Conservation (phyloP, 2,113 vertebrate genomes). For the Seriola rivoliana region DNA sequence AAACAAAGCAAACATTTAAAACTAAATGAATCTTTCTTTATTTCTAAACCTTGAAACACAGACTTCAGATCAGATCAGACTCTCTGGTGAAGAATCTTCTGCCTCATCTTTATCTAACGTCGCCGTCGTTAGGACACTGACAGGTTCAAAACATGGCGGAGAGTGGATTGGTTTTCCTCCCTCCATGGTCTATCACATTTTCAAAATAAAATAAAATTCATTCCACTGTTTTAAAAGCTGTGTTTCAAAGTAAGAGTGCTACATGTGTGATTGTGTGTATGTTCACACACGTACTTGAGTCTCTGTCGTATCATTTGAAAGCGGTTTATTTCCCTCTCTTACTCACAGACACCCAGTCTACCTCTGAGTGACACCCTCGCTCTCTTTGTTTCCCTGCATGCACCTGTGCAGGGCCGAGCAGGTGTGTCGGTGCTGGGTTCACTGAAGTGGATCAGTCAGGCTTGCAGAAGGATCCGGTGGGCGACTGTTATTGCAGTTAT, state of each 20-base stretch:
- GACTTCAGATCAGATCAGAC: no score
- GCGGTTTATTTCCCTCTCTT: not conserved
- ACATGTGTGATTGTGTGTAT: not conserved
- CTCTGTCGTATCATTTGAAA: not conserved
- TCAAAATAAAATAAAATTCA: no score
- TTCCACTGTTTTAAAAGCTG: no score
- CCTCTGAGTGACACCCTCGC: not conserved
- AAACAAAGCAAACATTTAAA: no score
- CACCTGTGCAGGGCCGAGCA: slow-evolving; percentile 71
- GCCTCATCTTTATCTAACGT: no score
- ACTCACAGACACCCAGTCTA: not conserved
- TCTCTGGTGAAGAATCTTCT: no score
- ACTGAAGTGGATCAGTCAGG: slow-evolving; percentile 66
- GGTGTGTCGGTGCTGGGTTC: slow-evolving; percentile 52
- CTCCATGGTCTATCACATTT: no score
- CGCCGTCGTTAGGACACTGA: no score
- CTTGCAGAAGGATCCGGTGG: slow-evolving; percentile 52
- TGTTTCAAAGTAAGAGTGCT: not conserved
- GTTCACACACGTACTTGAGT: not conserved
- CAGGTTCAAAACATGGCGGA: no score
- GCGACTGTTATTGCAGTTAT: slow-evolving; percentile 51
- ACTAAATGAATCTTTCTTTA: no score
- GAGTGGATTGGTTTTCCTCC: no score
- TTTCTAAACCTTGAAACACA: no score
- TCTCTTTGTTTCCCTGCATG: slow-evolving; percentile 26